Base-by-base conservation (phyloP, 1,140 invertebrate species). In the Pollicipes pollicipes region DNA sequence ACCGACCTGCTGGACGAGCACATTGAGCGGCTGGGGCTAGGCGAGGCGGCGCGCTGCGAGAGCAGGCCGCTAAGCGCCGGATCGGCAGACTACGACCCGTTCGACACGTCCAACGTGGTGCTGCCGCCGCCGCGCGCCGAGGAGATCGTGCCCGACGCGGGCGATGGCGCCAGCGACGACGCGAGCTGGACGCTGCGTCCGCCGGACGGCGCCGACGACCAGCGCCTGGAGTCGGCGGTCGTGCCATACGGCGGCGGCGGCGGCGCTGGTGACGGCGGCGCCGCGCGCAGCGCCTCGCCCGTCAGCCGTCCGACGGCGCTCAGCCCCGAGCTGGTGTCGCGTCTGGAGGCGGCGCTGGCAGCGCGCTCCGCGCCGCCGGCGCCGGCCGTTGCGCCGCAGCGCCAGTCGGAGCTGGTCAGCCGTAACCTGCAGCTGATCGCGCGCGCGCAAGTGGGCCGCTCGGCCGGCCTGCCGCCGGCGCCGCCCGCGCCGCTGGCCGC, bases 391-490 rank as follows among this genome's bases (percentile, higher is more conserved):
- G 24, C 45, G 45, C 45, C 45, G 45, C 45, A 58, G 45, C 45
- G 8, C 13, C 70, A 71, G 70, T 4, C 70, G 10, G 35, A 67
- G 30, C 69, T 30, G 68, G 35, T 70, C 13, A 66, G 30, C 68
- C 3, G 28, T 3, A 69, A 29, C 24, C 72, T 37, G 77, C 71
- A 79, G 77, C 75, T 80, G 72, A 79, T 29, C 73, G 76, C 16
- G 72, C 73, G 30, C 17, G 69, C 28, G 3, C 76, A 78, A 31
- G n/a, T 29, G 29, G 30, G 26, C 26, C 69, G 28, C 29, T 37
- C 30, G n/a, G 16, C 72, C 30, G 28, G 66, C 26, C 73, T 74
- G n/a, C 64, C 74, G 2, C 68, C 6, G 45, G 29, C 67, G 63
- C 68, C 67, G 63, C 68, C n/a, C 71, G 67, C 67, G 30, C 35